phyloP scores from a whole-genome alignment of 2,888 invertebrate genomes.

The Eupithecia exiguata region DNA sequence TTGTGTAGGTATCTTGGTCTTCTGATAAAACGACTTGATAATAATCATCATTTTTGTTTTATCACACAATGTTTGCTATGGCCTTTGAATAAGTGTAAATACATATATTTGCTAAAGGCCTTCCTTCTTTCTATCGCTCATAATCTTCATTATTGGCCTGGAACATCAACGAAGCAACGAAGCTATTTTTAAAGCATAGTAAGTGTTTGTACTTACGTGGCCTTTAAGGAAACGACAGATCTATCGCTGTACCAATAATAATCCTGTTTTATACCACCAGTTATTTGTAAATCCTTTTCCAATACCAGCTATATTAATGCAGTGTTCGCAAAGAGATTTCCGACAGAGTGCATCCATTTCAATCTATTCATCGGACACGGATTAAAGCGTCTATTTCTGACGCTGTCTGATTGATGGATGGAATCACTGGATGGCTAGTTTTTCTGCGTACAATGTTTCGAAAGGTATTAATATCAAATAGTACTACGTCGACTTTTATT shows the following conservation, averaged over 20 bases:
- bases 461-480: neutral
- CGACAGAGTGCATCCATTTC: constrained; percentile 39
- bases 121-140: neutral
- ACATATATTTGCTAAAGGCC: neutral
- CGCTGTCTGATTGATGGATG: constrained; percentile 35
- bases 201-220: neutral
- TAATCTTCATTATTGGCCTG: neutral
- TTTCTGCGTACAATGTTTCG: constrained; percentile 3
- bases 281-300: neutral
- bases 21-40: neutral
- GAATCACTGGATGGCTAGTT: constrained; percentile 18
- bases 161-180: neutral
- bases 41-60: neutral
- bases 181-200: neutral
- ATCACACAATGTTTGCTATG: neutral
- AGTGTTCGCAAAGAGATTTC: constrained; percentile 34
- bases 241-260: neutral
- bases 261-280: neutral
- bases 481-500: neutral
- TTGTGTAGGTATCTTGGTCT: neutral
- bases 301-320: neutral
- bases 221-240: neutral
- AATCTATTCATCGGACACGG: constrained; percentile 40
- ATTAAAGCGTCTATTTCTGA: constrained; percentile 42
- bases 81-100: too few species aligned